A percentile compares a stretch with the other conserved stretches of the same genome.
phyloP scores from a whole-genome alignment of 2,888 invertebrate species.

The Acrobasis consociella region DNA sequence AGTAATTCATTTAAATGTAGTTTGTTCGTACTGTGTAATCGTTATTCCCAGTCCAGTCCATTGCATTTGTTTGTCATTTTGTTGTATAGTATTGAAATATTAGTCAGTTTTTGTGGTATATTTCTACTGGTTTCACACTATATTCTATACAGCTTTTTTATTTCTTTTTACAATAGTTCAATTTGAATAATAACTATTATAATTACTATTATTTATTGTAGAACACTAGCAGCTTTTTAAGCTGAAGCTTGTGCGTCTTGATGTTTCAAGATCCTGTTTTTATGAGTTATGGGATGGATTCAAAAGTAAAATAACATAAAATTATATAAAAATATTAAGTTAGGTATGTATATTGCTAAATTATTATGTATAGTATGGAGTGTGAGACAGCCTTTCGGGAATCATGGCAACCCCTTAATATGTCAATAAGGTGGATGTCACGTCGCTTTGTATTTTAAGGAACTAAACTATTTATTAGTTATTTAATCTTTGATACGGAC shows the following conservation, averaged over 20 bases:
- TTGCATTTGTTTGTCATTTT: slow-evolving; percentile 25
- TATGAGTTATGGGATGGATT: background rate
- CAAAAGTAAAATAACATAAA: too few species aligned
- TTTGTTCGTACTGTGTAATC: slow-evolving; percentile 23
- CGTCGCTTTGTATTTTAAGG: slow-evolving; percentile 6
- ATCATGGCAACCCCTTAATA: slow-evolving; percentile 7
- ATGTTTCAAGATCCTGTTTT: too few species aligned
- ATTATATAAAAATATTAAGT: too few species aligned
- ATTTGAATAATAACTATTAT: background rate
- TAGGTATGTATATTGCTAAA: background rate
- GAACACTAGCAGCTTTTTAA: too few species aligned
- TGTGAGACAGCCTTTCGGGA: background rate
- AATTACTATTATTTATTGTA: too few species aligned
- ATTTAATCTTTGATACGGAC: slow-evolving; percentile 17
- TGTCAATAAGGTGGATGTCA: slow-evolving; percentile 2
- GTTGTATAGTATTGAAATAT: slow-evolving; percentile 31
- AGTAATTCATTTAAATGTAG: slow-evolving; percentile 42
- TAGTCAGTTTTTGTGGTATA: background rate
- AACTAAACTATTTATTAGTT: slow-evolving; percentile 20
- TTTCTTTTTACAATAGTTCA: background rate
- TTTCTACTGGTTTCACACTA: background rate
- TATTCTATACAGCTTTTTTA: background rate
- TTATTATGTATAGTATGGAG: background rate
- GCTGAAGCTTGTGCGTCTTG: too few species aligned
- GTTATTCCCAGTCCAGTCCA: slow-evolving; percentile 19